These are phyloP conservation scores for Protophormia terraenovae DNA, from an alignment of 2,888 invertebrate species.

Conservation along the genomic window DNA sequence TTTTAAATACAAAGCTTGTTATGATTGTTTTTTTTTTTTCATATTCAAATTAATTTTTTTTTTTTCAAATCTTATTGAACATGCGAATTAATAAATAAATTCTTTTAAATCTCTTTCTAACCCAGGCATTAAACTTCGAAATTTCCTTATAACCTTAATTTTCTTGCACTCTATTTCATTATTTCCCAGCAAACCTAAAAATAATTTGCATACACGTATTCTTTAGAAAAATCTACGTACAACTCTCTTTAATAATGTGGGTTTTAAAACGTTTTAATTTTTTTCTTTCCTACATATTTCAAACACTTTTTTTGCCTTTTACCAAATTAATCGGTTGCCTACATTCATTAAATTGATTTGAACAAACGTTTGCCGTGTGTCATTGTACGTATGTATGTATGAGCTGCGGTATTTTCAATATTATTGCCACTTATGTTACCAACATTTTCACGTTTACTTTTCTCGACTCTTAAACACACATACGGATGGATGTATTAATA, in stretches of 20 bases:
- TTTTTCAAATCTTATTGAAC: too few species aligned
- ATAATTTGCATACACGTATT: constrained; percentile 31
- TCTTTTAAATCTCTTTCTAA: background rate
- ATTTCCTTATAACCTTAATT: constrained; percentile 3
- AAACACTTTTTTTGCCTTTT: constrained; percentile 23
- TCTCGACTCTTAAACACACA: background rate
- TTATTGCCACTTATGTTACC: constrained; percentile 56
- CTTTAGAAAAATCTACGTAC: background rate
- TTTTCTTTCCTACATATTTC: background rate
- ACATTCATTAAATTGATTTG: constrained; percentile 47
- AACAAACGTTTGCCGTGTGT: constrained; percentile 12
- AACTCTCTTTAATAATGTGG: background rate
- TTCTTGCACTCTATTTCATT: background rate
- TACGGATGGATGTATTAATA: background rate
- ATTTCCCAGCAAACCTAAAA: background rate
- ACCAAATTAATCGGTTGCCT: constrained; percentile 50
- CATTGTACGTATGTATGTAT: background rate
- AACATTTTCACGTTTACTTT: constrained; percentile 19
- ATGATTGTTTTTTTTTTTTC: too few species aligned
- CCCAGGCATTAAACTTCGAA: background rate
- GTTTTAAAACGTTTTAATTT: background rate
- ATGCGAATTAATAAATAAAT: background rate
- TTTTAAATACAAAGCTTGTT: too few species aligned
- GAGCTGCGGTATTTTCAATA: constrained; percentile 48
- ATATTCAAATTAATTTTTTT: too few species aligned